These are phyloP conservation scores for Papilio polytes DNA, from an alignment of 1,140 invertebrate species.

Conservation along the genomic window DNA sequence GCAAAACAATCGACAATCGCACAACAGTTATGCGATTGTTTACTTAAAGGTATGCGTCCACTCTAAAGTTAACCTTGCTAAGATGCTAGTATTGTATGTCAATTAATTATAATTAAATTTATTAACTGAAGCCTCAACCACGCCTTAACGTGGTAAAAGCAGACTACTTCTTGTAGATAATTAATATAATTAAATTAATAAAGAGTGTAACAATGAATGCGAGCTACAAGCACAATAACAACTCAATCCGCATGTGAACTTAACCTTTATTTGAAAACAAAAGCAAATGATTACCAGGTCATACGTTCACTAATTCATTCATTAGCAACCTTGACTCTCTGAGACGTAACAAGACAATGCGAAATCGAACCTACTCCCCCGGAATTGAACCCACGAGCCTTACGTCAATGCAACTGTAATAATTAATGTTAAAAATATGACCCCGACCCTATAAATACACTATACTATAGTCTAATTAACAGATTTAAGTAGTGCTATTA, in stretches of 20 bases:
- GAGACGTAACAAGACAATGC: slow-evolving; percentile 57
- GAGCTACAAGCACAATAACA: slow-evolving; percentile 4
- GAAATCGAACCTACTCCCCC: slow-evolving; percentile 54
- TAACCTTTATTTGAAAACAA: slow-evolving; percentile 56
- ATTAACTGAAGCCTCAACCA: not conserved
- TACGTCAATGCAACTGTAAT: not conserved
- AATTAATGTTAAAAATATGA: slow-evolving; percentile 7
- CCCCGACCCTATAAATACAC: not conserved
- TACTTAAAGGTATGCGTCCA: too few species aligned
- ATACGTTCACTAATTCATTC: slow-evolving; percentile 55
- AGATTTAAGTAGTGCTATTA: too few species aligned
- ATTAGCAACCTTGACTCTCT: slow-evolving; percentile 55
- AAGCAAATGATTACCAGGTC: slow-evolving; percentile 49
- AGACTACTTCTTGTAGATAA: not conserved
- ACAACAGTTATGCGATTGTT: too few species aligned
- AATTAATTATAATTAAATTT: not conserved
- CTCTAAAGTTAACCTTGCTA: too few species aligned
- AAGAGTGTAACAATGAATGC: slow-evolving; percentile 30
- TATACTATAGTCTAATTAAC: not conserved
- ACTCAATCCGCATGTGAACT: slow-evolving; percentile 49
- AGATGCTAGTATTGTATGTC: not conserved
- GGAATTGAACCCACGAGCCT: slow-evolving; percentile 50
- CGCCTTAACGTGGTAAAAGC: not conserved
- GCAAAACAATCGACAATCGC: too few species aligned
- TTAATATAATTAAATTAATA: slow-evolving; percentile 21